Percentiles rank a stretch among this genome's conserved stretches.
These are phyloP conservation scores for Sepiola atlantica DNA, from an alignment of 2,888 invertebrate species.

Conservation along the genomic window DNA sequence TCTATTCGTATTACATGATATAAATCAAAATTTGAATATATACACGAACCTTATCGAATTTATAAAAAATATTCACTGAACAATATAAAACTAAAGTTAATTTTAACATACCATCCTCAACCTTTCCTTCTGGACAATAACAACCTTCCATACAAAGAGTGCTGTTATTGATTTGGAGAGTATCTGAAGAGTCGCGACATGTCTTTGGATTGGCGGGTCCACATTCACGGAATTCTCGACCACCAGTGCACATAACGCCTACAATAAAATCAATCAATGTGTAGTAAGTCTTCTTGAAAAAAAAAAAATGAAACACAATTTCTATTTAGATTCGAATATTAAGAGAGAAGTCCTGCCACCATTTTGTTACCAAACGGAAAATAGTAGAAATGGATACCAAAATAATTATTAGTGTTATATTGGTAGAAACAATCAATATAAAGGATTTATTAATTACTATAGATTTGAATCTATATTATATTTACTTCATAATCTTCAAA, in stretches of 20 bases:
- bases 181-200: neutral
- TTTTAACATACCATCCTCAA: slow-evolving; percentile 36
- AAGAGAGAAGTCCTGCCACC: too few species aligned
- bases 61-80: neutral
- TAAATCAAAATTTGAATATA: too few species aligned
- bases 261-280: neutral
- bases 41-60: too few species aligned
- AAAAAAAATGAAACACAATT: neutral
- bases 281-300: neutral
- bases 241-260: slow-evolving; percentile 44
- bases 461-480: too few species aligned
- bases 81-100: neutral
- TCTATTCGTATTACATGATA: too few species aligned
- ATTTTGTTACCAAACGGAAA: too few species aligned
- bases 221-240: neutral
- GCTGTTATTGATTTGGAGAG: neutral
- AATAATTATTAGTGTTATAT: too few species aligned
- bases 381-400: too few species aligned
- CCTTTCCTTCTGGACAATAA: slow-evolving; percentile 36
- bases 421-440: too few species aligned
- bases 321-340: too few species aligned
- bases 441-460: too few species aligned
- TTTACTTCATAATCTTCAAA: too few species aligned
- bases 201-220: slow-evolving; percentile 40
- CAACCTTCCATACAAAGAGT: slow-evolving; percentile 36